Conservation (phyloP, 2,113 vertebrate genomes). For the Pyxicephalus adspersus region DNA sequence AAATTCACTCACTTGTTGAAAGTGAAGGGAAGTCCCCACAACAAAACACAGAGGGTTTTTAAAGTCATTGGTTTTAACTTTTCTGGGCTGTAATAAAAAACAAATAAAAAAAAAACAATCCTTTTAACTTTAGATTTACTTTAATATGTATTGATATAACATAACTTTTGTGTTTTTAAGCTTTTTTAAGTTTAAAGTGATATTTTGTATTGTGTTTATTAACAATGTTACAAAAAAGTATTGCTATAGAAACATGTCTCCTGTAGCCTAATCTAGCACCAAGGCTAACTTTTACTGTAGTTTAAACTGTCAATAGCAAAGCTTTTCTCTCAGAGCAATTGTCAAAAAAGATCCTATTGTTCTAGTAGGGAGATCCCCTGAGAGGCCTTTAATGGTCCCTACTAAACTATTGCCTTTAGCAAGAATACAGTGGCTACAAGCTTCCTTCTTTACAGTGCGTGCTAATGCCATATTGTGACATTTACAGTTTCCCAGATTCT, state of each 20-base stretch:
- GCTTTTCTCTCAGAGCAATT: conserved; percentile 44
- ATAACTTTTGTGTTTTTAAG: background rate
- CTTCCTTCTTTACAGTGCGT: conserved; percentile 45
- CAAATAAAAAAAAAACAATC: too few species aligned
- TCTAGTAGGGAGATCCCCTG: conserved; percentile 50
- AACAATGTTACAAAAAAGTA: background rate
- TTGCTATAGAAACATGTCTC: conserved; percentile 23
- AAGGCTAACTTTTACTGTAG: conserved; percentile 33
- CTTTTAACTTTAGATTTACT: too few species aligned
- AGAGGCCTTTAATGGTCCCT: conserved; percentile 54
- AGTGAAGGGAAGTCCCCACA: too few species aligned
- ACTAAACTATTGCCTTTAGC: conserved; percentile 56
- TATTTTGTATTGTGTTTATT: conserved; percentile 2
- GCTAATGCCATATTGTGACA: conserved; percentile 52
- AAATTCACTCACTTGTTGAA: too few species aligned
- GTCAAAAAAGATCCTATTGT: conserved; percentile 50
- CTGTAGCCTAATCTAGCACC: conserved; percentile 18
- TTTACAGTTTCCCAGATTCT: conserved; percentile 30
- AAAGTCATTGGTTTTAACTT: too few species aligned
- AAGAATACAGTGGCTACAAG: conserved; percentile 55
- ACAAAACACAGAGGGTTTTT: too few species aligned
- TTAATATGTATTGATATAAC: background rate
- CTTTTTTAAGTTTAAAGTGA: too few species aligned
- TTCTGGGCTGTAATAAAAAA: too few species aligned
- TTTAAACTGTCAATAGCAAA: conserved; percentile 50